These are phyloP conservation scores for Neodon shergylaensis DNA, from an alignment of 2,113 vertebrate genomes.

Conservation along the genomic window DNA sequence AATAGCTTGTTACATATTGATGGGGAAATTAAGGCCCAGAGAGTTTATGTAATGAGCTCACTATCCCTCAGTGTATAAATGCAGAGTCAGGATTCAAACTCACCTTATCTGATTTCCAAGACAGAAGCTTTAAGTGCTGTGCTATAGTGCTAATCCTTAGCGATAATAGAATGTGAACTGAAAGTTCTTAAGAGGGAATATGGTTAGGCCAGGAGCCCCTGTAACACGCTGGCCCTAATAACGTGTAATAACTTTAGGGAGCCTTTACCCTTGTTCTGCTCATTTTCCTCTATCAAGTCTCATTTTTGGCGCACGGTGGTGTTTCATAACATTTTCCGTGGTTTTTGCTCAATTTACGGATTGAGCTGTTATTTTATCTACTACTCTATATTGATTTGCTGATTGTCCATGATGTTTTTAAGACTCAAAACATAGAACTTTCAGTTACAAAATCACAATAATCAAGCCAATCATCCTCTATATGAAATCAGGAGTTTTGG, in stretches of 20 bases:
- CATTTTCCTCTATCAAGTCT: slow-evolving; percentile 5
- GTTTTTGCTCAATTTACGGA: neutral
- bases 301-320: neutral
- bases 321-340: neutral
- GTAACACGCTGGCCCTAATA: neutral
- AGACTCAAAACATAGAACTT: neutral
- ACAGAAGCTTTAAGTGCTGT: slow-evolving; percentile 8
- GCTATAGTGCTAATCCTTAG: neutral
- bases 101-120: neutral
- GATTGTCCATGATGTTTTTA: slow-evolving; percentile 8
- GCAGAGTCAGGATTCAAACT: neutral
- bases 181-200: neutral
- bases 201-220: neutral
- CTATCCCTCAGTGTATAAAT: slow-evolving; percentile 13
- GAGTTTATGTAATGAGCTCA: neutral
- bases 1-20: neutral
- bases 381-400: neutral
- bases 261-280: neutral
- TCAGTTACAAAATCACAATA: slow-evolving; percentile 18
- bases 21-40: neutral
- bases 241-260: neutral
- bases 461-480: neutral
- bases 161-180: neutral
- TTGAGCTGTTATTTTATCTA: slow-evolving; percentile 34
- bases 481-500: neutral